A percentile compares a stretch with the other conserved stretches of the same genome.
These are phyloP conservation scores for Pandemis cinnamomeana DNA, from an alignment of 2,888 invertebrate genomes.

Conservation along the genomic window DNA sequence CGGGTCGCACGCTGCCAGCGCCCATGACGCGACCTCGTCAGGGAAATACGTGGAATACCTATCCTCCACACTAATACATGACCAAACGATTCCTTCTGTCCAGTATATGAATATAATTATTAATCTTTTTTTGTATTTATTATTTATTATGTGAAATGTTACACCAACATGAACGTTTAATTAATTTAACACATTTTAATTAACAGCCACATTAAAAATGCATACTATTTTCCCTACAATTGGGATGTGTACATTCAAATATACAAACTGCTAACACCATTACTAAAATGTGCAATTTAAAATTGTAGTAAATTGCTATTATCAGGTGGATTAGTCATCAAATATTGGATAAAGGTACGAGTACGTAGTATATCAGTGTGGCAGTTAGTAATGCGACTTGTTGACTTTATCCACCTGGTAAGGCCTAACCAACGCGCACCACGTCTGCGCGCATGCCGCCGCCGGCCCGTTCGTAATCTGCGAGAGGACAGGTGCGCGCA, in stretches of 20 bases:
- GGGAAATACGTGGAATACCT: not conserved
- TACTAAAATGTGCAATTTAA: slow-evolving; percentile 47
- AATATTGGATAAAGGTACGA: no score
- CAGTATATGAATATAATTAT: slow-evolving; percentile 46
- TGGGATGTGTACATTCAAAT: slow-evolving; percentile 46
- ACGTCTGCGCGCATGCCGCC: not conserved
- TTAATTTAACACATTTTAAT: slow-evolving; percentile 57
- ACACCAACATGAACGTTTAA: slow-evolving; percentile 57
- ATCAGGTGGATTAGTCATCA: slow-evolving; percentile 44
- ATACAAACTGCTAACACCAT: slow-evolving; percentile 49
- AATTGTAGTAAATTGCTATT: slow-evolving; percentile 47
- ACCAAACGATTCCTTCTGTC: slow-evolving; percentile 49
- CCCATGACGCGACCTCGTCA: slow-evolving; percentile 11
- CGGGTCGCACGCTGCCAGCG: slow-evolving; percentile 23
- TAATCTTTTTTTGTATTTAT: slow-evolving; percentile 46
- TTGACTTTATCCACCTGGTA: not conserved
- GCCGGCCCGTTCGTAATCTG: not conserved
- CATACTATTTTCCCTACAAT: slow-evolving; percentile 47
- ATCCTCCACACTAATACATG: slow-evolving; percentile 46
- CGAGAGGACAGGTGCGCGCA: not conserved
- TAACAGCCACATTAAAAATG: slow-evolving; percentile 51
- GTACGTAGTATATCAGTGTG: no score
- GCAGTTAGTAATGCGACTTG: no score
- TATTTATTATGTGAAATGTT: slow-evolving; percentile 53
- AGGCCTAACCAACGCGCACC: not conserved